Percentiles rank a stretch among this genome's conserved stretches.
These are phyloP conservation scores for Herpetotheres cachinnans DNA, from an alignment of 2,113 vertebrate species.

Conservation along the genomic window DNA sequence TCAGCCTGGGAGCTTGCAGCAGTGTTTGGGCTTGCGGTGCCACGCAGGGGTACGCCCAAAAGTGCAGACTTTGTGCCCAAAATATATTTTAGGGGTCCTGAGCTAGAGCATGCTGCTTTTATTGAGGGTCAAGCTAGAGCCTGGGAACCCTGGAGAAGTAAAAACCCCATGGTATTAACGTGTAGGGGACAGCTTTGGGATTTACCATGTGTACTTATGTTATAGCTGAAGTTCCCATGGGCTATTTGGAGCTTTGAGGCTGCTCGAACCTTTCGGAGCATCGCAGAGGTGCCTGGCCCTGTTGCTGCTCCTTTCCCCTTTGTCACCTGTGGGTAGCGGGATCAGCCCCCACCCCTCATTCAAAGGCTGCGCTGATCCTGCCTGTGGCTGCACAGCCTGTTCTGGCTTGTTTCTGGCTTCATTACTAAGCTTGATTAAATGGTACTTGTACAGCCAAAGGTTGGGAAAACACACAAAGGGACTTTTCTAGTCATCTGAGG, in stretches of 20 bases:
- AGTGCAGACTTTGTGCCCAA: neutral
- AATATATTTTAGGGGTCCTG: neutral
- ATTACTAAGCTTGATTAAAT: conserved; percentile 54
- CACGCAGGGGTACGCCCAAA: neutral
- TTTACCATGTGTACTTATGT: fast-evolving
- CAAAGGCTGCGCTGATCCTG: neutral
- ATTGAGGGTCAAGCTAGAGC: neutral
- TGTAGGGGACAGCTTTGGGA: neutral
- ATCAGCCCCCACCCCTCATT: neutral
- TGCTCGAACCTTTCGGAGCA: neutral
- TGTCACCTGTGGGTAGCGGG: neutral
- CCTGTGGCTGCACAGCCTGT: neutral
- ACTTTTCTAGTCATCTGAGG: conserved; percentile 25
- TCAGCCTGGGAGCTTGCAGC: neutral
- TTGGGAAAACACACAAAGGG: conserved; percentile 45
- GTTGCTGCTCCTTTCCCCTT: neutral
- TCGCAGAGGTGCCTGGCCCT: fast-evolving
- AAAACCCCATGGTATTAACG: neutral
- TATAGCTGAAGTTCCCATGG: fast-evolving
- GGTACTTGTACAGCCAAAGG: conserved; percentile 35
- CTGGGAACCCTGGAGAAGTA: neutral
- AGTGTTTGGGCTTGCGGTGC: neutral
- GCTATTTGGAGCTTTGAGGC: neutral
- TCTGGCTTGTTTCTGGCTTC: conserved; percentile 13
- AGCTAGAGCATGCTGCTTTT: neutral